Conservation (phyloP, 2,888 invertebrate genomes). For the Baronia brevicornis region DNA sequence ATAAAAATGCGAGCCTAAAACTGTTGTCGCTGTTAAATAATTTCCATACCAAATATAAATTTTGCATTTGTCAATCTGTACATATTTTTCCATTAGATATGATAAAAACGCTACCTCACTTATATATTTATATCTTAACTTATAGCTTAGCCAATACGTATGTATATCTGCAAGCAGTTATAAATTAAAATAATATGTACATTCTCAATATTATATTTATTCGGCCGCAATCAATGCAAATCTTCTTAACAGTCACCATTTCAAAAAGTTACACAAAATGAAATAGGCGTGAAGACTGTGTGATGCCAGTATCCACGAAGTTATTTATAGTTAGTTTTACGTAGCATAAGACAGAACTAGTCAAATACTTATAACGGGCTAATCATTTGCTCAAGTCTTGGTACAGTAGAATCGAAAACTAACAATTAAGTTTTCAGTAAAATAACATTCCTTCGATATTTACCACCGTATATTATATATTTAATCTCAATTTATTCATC, state of each 20-base stretch:
- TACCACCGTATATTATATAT: slow-evolving; percentile 23
- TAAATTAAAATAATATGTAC: slow-evolving; percentile 14
- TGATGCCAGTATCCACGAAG: slow-evolving; percentile 63
- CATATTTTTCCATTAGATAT: slow-evolving; percentile 70
- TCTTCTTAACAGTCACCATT: slow-evolving; percentile 12
- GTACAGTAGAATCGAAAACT: slow-evolving; percentile 6
- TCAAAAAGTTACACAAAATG: slow-evolving; percentile 21
- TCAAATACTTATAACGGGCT: slow-evolving; percentile 61
- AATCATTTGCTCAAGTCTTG: slow-evolving; percentile 47
- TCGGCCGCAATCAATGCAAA: slow-evolving; percentile 12
- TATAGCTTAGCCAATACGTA: slow-evolving; percentile 62
- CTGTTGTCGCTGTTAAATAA: slow-evolving; percentile 34
- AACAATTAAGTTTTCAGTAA: slow-evolving; percentile 14
- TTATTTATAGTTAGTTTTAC: slow-evolving; percentile 43
- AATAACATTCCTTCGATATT: slow-evolving; percentile 25
- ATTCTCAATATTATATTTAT: slow-evolving; percentile 19
- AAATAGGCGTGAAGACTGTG: slow-evolving; percentile 58
- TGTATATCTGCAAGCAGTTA: slow-evolving; percentile 28
- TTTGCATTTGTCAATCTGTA: slow-evolving; percentile 61
- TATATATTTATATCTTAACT: slow-evolving; percentile 46
- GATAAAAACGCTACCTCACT: slow-evolving; percentile 75
- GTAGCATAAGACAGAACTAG: slow-evolving; percentile 65
- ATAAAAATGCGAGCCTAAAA: slow-evolving; percentile 25
- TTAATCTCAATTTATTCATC: slow-evolving; percentile 3
- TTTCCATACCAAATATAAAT: slow-evolving; percentile 53